Evolutionary conservation across 2,113 vertebrate genomes (phyloP).

Genomic region (Ictidomys tridecemlineatus): DNA sequence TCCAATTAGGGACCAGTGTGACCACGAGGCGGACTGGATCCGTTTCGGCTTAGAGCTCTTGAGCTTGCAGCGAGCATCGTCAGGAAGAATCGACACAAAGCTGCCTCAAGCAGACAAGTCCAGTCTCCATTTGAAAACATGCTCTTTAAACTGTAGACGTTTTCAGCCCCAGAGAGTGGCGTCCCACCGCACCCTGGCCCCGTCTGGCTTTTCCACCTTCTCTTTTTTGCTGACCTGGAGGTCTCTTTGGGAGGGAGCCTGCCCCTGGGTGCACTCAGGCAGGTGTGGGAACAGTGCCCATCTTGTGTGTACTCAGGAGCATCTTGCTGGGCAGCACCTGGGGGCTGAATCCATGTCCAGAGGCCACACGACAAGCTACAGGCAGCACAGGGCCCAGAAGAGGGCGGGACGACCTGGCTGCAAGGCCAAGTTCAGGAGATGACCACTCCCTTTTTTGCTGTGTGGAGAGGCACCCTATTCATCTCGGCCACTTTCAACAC

Average conservation of each 20-base stretch:
- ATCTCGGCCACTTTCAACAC: neutral
- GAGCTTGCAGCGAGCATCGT: conserved; percentile 29
- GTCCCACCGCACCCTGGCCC: neutral
- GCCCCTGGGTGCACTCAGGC: neutral
- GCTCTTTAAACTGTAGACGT: neutral
- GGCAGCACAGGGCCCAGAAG: too few species aligned
- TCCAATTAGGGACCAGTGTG: conserved; percentile 1
- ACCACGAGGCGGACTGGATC: neutral
- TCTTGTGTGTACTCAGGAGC: neutral
- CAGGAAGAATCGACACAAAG: conserved; percentile 34
- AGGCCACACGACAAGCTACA: neutral
- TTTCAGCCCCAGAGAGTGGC: neutral
- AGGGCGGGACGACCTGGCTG: neutral
- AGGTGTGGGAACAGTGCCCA: rapidly evolving
- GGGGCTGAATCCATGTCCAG: rapidly evolving
- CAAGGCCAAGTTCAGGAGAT: neutral
- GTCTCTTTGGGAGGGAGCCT: neutral
- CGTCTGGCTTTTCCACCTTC: too few species aligned
- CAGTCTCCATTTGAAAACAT: neutral
- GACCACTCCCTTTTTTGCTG: rapidly evolving
- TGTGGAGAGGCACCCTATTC: too few species aligned
- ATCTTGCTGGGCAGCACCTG: too few species aligned
- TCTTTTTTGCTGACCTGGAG: neutral
- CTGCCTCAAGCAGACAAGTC: neutral
- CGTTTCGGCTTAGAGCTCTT: conserved; percentile 27